Base-by-base conservation (phyloP, 1,140 invertebrate species). In the Ceratosolen solmsi region DNA sequence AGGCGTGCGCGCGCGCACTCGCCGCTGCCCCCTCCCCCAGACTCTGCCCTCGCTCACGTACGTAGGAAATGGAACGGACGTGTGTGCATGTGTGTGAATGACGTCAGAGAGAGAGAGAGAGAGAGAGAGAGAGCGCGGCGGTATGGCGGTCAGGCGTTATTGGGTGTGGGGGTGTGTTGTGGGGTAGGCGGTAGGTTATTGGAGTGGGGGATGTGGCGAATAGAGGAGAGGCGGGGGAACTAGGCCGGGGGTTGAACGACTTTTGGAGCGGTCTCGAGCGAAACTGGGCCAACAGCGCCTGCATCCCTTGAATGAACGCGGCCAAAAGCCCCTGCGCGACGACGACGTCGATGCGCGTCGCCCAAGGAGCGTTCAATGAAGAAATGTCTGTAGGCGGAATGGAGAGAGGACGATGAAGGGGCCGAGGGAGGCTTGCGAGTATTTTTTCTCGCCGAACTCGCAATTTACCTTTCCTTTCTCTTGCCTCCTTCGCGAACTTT, bases 201-300 rank as follows among this genome's bases (percentile, higher is more conserved):
- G 51, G 41, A 13, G 41, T 8, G 9, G 51, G 20, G 51, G 5
- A 13, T 46, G 51, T 54, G 51, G 51, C 20, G 46, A 72, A 60
- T 33, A 51, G 25, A 58, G 80, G 73, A 71, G 70, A 89, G 86
- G 68, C 51, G 82, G 82, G 71, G 82, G 88, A 90, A 88, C 88
- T 90, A 90, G 89, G 89, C 86, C 89, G 89, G 88, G 90, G 88
- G 90, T 91, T 90, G 89, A 90, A 91, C 89, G 90, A 90, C 89
- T 91, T 86, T 87, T 88, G 86, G 85, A 87, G 88, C 86, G 83
- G 85, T 84, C 86, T 87, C 85, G 85, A 83, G 85, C 30, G 70
- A 90, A 90, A 88, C 86, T 89, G 79, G 82, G 76, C 33, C 76
- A 75, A 41, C 73, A 46, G 54, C 58, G 84, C 86, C 86, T 86